Evolutionary conservation across 2,113 vertebrate species (phyloP), one percentile per base, ranked within the genome.

Genomic region (Chroicocephalus ridibundus): DNA sequence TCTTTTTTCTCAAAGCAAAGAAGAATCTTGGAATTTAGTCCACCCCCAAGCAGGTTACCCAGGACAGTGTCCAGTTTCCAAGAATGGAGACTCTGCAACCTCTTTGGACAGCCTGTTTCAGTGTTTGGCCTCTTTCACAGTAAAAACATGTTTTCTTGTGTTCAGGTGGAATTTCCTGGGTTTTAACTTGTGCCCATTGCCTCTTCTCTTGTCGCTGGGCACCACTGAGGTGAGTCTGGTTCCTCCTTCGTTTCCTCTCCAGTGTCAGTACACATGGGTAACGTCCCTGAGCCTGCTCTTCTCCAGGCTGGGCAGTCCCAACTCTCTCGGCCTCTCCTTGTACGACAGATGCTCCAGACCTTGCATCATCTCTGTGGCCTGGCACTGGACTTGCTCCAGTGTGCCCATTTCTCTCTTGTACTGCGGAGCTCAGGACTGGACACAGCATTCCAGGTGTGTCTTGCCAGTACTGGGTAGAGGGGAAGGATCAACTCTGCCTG

Each of bases 261-360:
- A 24, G 49, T 70, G 55, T 70, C 49, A 15, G 18, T 44, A 36
- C 3, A 44, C 13, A 9, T 44, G 22, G 10, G 8, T 49, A 49
- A 74, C 18, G 49, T 52, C 5, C 15, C 15, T 47, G 18, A 76
- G 13, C 32, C 62, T 55, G 7, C 16, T 38, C 5, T 57, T 55
- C 19, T 44, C 19, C 27, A 47, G 32, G 19, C 46, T 70, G 36
- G 11, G 9, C 17, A 55, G 16, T 69, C 40, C 40, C 29, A 47
- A 27, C 20, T 61, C 21, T 58, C 52, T 52, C 2, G 0, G 5
- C 22, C 38, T 64, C 27, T 71, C 9, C 13, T 40, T 0, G 1
- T 52, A 32, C 0, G 0, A 32, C 14, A 40, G 29, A 11, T 61
- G 25, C 21, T 31, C 20, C 40, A 36, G 57, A 49, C 40, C 10